Percentiles rank a stretch among this genome's conserved stretches.
These are phyloP conservation scores for Tholera decimalis DNA, from an alignment of 2,888 invertebrate genomes.

Conservation along the genomic window DNA sequence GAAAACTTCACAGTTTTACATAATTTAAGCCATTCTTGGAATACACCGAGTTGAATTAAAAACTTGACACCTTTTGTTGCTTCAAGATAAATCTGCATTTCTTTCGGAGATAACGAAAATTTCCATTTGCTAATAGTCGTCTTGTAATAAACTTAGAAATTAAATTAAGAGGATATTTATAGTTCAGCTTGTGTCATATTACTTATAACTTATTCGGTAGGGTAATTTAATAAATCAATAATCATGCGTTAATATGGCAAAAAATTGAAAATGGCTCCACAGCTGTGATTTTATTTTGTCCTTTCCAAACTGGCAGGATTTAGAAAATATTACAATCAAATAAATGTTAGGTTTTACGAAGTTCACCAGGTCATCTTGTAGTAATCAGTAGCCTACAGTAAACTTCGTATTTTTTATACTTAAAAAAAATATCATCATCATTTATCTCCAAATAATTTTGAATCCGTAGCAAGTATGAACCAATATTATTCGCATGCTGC, in stretches of 20 bases:
- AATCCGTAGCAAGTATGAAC: constrained; percentile 29
- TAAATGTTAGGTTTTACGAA: too few relatives aligned
- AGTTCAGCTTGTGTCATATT: not conserved
- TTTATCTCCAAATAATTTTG: constrained; percentile 10
- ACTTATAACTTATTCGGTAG: too few relatives aligned
- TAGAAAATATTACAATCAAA: too few relatives aligned
- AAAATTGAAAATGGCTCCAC: too few relatives aligned
- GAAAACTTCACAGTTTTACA: constrained; percentile 30
- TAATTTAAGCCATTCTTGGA: constrained; percentile 23
- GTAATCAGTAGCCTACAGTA: not conserved
- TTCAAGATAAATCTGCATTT: constrained; percentile 6
- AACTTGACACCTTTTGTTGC: constrained; percentile 35
- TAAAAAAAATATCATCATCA: constrained; percentile 4
- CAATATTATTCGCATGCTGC: constrained; percentile 22
- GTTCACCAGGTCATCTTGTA: too few relatives aligned
- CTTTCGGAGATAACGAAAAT: not conserved
- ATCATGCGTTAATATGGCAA: too few relatives aligned
- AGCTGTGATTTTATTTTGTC: not conserved
- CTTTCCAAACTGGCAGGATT: too few relatives aligned
- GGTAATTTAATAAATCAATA: too few relatives aligned
- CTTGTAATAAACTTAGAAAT: not conserved
- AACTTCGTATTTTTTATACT: too few relatives aligned
- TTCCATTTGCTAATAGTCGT: not conserved
- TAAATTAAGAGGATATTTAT: not conserved
- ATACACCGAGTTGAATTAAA: constrained; percentile 31